These are phyloP conservation scores for Laterallus jamaicensis DNA, from an alignment of 2,113 vertebrate species.

Conservation along the genomic window DNA sequence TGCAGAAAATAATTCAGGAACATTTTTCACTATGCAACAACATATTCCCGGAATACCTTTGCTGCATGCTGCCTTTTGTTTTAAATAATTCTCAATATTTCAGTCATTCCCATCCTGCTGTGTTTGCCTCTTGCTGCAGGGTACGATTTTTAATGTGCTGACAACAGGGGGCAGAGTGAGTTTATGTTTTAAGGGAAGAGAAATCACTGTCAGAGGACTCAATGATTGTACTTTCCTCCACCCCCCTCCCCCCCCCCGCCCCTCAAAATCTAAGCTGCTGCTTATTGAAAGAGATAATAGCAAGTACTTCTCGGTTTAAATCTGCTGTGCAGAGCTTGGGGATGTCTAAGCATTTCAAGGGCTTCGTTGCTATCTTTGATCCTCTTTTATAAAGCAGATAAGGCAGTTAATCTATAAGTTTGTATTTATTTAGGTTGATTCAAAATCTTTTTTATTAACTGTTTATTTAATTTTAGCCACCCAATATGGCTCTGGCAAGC, in stretches of 20 bases:
- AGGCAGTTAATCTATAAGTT: slow-evolving; percentile 61
- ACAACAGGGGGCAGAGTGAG: slow-evolving; percentile 70
- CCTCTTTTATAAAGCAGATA: slow-evolving; percentile 29
- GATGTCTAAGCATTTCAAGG: slow-evolving; percentile 7
- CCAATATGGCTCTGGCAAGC: slow-evolving; percentile 73
- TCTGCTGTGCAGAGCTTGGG: background rate
- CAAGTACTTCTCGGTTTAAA: slow-evolving; percentile 4
- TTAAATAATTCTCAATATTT: background rate
- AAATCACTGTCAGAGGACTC: background rate
- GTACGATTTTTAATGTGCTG: background rate
- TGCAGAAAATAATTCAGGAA: background rate
- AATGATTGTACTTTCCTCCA: background rate
- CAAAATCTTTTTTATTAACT: slow-evolving; percentile 66
- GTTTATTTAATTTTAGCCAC: slow-evolving; percentile 74
- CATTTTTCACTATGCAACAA: background rate
- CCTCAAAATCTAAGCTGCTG: background rate
- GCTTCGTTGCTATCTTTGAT: background rate
- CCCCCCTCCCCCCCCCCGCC: no score
- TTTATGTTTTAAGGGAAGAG: slow-evolving; percentile 31
- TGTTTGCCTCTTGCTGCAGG: background rate
- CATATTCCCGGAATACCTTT: background rate
- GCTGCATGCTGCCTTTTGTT: background rate
- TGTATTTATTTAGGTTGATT: slow-evolving; percentile 67
- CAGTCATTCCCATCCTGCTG: background rate
- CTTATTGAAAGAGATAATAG: slow-evolving; percentile 31